Evolutionary conservation across 1,140 invertebrate species (phyloP).

Genomic region (Drosophila auraria): DNA sequence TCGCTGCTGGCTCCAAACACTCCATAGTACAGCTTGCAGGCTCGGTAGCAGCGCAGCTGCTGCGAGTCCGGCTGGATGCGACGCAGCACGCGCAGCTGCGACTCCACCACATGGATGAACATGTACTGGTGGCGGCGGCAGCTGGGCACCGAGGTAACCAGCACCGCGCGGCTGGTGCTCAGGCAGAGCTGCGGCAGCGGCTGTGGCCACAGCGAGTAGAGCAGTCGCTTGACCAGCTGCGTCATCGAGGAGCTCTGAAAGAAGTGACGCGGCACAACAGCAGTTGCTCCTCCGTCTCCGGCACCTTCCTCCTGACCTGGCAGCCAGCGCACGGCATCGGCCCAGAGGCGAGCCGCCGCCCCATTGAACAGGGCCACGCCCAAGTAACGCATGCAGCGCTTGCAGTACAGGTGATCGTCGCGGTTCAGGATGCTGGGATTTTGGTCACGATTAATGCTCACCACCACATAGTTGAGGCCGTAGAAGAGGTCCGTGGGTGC

Average conservation of each 20-base stretch:
- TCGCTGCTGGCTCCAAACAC: conserved; percentile 13
- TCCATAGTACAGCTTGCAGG: conserved; percentile 62
- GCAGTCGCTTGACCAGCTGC: conserved; percentile 52
- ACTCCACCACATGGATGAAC: conserved; percentile 70
- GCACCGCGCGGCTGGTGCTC: conserved; percentile 45
- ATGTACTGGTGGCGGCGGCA: conserved; percentile 55
- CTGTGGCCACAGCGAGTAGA: conserved; percentile 48
- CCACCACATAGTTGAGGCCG: conserved; percentile 69
- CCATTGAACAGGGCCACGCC: conserved; percentile 52
- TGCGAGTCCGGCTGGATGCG: conserved; percentile 9
- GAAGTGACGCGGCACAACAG: conserved; percentile 29
- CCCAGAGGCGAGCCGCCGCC: conserved; percentile 67
- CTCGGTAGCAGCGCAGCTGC: conserved; percentile 37
- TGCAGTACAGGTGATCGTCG: conserved; percentile 62
- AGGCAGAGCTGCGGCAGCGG: conserved; percentile 30
- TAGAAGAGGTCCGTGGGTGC: conserved; percentile 59
- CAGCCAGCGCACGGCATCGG: conserved; percentile 58
- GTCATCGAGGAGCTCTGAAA: conserved; percentile 54
- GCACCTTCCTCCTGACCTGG: not conserved
- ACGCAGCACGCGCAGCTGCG: conserved; percentile 61
- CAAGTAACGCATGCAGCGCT: conserved; percentile 64
- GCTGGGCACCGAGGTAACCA: conserved; percentile 52
- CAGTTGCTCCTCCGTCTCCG: too few species aligned
- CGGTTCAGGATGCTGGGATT: conserved; percentile 18
- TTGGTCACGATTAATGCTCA: conserved; percentile 22